A percentile compares a stretch with the other conserved stretches of the same genome.
Evolutionary conservation across 2,113 vertebrate species (phyloP).

Genomic region (Typhlomys cinereus): DNA sequence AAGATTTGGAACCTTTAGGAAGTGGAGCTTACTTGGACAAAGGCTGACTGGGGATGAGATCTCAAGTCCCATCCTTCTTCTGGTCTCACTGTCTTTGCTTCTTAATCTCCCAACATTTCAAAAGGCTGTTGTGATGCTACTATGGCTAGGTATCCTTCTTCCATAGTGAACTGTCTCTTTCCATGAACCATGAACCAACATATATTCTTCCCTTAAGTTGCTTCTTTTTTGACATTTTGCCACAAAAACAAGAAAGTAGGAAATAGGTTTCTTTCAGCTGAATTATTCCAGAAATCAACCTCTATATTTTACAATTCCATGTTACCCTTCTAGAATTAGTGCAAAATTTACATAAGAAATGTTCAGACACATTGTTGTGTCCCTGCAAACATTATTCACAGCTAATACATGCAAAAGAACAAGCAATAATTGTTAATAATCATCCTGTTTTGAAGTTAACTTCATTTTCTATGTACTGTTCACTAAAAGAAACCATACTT

Average conservation of each 20-base stretch:
- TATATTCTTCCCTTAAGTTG: not conserved
- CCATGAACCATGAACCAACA: not conserved
- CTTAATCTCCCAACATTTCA: not conserved
- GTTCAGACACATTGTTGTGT: not conserved
- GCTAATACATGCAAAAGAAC: not conserved
- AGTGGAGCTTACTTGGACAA: not conserved
- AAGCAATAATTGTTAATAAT: no score
- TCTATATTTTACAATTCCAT: not conserved
- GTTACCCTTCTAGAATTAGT: not conserved
- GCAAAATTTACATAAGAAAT: not conserved
- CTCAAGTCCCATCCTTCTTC: no score
- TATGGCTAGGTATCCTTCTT: no score
- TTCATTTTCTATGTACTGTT: conserved; percentile 14
- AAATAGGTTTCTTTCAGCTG: not conserved
- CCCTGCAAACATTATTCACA: not conserved
- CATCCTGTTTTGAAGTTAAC: not conserved
- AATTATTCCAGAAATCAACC: not conserved
- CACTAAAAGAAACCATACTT: not conserved
- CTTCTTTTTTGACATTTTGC: not conserved
- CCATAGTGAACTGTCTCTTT: not conserved
- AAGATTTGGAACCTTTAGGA: not conserved
- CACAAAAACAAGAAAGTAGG: not conserved
- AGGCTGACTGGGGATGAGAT: not conserved
- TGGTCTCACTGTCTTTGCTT: not conserved
- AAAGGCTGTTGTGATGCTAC: not conserved